Evolutionary conservation across 2,888 invertebrate genomes (phyloP), one percentile per base, ranked within the genome.

Genomic region (Dynastes grantii): DNA sequence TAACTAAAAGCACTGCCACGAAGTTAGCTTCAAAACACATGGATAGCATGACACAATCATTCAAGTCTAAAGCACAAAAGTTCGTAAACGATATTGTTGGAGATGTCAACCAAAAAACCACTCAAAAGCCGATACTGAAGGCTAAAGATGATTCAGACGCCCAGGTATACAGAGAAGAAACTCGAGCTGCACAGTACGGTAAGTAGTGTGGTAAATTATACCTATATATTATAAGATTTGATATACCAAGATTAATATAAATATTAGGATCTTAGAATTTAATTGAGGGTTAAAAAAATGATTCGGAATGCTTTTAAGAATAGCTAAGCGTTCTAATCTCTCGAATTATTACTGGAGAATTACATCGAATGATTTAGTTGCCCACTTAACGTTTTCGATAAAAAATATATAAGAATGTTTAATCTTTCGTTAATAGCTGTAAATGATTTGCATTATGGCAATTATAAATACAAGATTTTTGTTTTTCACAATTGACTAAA

Each of bases 101-200:
- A 53, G 94, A 94, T 87, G 89, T 93, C 67, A 90, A 88, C 80
- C 87, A 87, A 79, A 90, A 89, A 76, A 81, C 85, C 63, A 81
- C 83, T 8, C 85, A 85, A 67, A 90, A 88, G 82, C 89, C 89
- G 5, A 90, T 90, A 79, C 84, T 90, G 83, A 89, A 89, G 82
- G 84, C 85, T 73, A 84, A 88, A 84, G 81, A 89, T 85, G 86
- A 91, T 86, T 85, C 89, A 82, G 92, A 90, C 82, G 92, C 93
- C n/a, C 93, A 94, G 85, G 92, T 93, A 13, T 94, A 93, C 86
- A 90, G 93, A 80, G 94, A 94, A 86, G 94, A 94, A 84, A 90
- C 92, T n/a, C 90, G 94, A 84, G 90, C 93, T 61, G 91, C 93
- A 64, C 92, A 94, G 89, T 93, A 93, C 86, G 94, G 94, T 94